Evolutionary conservation across 2,113 vertebrate species (phyloP), one percentile per base, ranked within the genome.

Genomic region (Corythoichthys haematopterus): DNA sequence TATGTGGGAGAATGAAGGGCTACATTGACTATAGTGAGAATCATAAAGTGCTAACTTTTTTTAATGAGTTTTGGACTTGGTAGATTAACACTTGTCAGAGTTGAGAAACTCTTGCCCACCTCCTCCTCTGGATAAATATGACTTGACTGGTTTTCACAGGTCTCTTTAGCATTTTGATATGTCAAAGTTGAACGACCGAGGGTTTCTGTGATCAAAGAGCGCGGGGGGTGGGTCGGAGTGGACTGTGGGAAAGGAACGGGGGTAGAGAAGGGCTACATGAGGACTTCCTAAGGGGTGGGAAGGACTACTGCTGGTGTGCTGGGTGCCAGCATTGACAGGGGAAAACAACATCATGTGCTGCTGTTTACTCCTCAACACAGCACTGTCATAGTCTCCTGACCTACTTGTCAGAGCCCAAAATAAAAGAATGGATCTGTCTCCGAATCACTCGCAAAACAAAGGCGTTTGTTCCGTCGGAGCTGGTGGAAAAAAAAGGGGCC

Each of bases 301-400:
- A 77, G 82, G 81, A 75, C 65, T 76, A 85, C 83, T 88, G 83
- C 75, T 85, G 82, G 86, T 82, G 81, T 84, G 53, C 53, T 86
- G 79, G 84, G 86, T 90, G 88, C 90, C 88, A 92, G 82, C 79
- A 82, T 82, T 78, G 69, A 79, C 79, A 88, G 20, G 55, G 88
- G 85, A 90, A 92, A 91, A 91, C 89, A 92, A 89, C 90, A 91
- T 91, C 91, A 92, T 91, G 91, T 89, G 91, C 84, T 85, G 84
- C 86, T 91, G 91, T 93, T 92, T 92, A 91, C 90, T 83, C 80
- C 85, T 86, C 84, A 76, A 87, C 85, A 84, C 85, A 86, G 88
- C 87, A 67, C 88, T 87, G 90, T 91, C 90, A 92, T 84, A 85
- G 82, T 85, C 86, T 87, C 88, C 81, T 91, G 90, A 91, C 91